Conservation (phyloP, 2,888 invertebrate genomes). For the Xestia sexstrigata region DNA sequence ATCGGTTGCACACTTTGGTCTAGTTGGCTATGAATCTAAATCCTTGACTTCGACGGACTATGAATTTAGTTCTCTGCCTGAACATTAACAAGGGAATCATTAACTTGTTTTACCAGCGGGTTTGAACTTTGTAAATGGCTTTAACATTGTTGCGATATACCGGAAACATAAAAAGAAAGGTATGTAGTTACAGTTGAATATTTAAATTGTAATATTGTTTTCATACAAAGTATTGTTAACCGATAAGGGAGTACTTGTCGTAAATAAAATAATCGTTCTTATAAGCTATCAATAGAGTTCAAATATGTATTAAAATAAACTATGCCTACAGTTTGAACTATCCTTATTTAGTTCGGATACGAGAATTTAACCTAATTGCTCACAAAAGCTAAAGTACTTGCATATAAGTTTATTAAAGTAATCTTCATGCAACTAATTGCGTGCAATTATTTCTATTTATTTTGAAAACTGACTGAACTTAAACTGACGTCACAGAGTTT, state of each 20-base stretch:
- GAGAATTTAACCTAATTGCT: background rate
- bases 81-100: background rate
- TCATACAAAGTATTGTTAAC: conserved; percentile 56
- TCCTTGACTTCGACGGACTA: background rate
- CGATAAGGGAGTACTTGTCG: conserved; percentile 47
- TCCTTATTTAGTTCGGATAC: background rate
- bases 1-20: background rate
- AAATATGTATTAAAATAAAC: background rate
- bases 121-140: background rate
- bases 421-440: background rate
- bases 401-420: background rate
- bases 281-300: background rate
- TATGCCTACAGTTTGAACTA: background rate
- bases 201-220: conserved; percentile 10
- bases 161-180: background rate
- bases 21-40: background rate
- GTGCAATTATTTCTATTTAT: too few species aligned
- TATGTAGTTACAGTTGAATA: background rate
- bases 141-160: background rate
- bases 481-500: conserved; percentile 13
- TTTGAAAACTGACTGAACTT: too few species aligned
- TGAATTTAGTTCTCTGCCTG: background rate
- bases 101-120: background rate
- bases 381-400: background rate
- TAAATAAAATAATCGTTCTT: conserved; percentile 10